Evolutionary conservation across 2,888 invertebrate species (phyloP).

Genomic region (Parapristionchus giblindavisi): DNA sequence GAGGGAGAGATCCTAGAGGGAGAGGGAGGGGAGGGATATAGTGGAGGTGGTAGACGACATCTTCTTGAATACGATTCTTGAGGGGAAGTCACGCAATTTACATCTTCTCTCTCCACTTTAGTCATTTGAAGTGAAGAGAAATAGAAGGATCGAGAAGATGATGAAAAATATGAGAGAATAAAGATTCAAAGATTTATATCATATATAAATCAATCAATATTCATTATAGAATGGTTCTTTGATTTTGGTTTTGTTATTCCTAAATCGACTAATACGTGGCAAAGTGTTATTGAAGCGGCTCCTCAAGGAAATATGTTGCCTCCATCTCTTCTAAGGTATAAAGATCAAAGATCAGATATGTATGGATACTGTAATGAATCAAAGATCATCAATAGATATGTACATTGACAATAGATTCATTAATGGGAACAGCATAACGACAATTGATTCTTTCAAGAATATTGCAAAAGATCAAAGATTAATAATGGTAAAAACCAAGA

Average conservation of each 20-base stretch:
- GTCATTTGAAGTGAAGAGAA: not conserved
- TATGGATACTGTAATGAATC: no score
- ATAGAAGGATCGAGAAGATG: not conserved
- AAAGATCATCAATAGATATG: no score
- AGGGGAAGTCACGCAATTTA: not conserved
- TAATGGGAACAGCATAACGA: no score
- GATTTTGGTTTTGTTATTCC: conserved; percentile 99
- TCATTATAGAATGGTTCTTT: conserved; percentile 88
- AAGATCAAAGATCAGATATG: no score
- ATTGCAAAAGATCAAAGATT: no score
- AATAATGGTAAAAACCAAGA: no score
- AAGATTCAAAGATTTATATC: conserved; percentile 1
- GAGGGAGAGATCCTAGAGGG: not conserved
- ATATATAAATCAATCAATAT: not conserved
- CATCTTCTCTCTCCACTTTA: not conserved
- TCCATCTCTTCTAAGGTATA: conserved; percentile 91
- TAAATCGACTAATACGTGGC: conserved; percentile 99
- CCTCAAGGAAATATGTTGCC: conserved; percentile 99
- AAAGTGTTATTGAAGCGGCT: conserved; percentile 96
- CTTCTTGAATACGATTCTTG: not conserved
- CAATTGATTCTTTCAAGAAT: no score
- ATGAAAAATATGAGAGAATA: not conserved
- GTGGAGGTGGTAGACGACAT: not conserved
- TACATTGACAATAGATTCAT: no score
- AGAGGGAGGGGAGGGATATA: not conserved